A percentile compares a stretch with the other conserved stretches of the same genome.
These are phyloP conservation scores for Phaedon cochleariae DNA, from an alignment of 2,888 invertebrate species.

Conservation along the genomic window DNA sequence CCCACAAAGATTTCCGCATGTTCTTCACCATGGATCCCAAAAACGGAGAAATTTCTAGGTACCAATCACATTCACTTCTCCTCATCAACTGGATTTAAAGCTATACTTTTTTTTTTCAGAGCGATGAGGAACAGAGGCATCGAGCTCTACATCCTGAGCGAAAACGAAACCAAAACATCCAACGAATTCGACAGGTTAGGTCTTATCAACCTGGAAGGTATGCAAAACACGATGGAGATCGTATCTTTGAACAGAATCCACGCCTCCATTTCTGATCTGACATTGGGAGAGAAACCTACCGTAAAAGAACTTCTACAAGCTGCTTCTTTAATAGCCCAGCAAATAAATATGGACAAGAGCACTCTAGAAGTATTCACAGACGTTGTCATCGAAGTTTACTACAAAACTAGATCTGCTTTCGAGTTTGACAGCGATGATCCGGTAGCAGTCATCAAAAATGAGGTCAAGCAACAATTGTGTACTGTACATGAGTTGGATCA, in stretches of 20 bases:
- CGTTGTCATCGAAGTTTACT: slow-evolving; percentile 73
- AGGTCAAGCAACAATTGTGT: slow-evolving; percentile 54
- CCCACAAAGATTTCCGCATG: slow-evolving; percentile 91
- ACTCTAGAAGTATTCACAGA: slow-evolving; percentile 66
- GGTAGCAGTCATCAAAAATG: slow-evolving; percentile 64
- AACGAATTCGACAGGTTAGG: slow-evolving; percentile 64
- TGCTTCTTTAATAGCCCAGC: slow-evolving; percentile 71
- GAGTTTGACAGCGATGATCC: slow-evolving; percentile 61
- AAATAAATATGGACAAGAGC: slow-evolving; percentile 59
- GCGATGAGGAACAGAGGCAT: slow-evolving; percentile 99
- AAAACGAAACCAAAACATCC: slow-evolving; percentile 47
- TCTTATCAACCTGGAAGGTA: slow-evolving; percentile 64
- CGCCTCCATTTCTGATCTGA: slow-evolving; percentile 55
- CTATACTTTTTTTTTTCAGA: slow-evolving; percentile 66
- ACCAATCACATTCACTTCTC: too few species aligned
- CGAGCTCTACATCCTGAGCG: slow-evolving; percentile 77
- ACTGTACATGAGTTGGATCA: background rate
- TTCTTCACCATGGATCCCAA: slow-evolving; percentile 95
- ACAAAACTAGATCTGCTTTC: slow-evolving; percentile 50
- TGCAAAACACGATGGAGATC: slow-evolving; percentile 45
- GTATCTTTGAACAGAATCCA: slow-evolving; percentile 64
- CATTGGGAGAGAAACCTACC: slow-evolving; percentile 70
- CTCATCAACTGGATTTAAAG: too few species aligned
- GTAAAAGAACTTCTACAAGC: slow-evolving; percentile 73
- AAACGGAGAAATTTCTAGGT: slow-evolving; percentile 94